Percentiles rank a stretch among this genome's conserved stretches.
These are phyloP conservation scores for Ptilorrhoa leucosticta DNA, from an alignment of 2,113 vertebrate species.

Conservation along the genomic window DNA sequence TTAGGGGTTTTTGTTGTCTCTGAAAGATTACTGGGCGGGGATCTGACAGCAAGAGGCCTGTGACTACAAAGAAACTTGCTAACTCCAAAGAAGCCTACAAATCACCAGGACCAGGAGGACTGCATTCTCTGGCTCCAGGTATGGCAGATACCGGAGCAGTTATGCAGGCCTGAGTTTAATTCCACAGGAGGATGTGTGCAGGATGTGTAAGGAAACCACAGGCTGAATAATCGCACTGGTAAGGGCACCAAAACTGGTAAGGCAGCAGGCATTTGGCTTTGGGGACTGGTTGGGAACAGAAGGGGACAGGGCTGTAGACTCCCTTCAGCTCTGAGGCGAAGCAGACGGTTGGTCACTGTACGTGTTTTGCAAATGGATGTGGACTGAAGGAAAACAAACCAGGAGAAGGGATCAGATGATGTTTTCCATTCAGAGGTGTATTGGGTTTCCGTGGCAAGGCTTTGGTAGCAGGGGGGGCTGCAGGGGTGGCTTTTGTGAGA, in stretches of 20 bases:
- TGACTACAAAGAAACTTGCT: fast-evolving
- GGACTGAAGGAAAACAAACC: not conserved
- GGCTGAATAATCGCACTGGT: not conserved
- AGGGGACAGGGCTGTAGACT: not conserved
- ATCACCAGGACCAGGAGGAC: not conserved
- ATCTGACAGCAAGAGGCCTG: not conserved
- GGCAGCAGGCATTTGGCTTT: not conserved
- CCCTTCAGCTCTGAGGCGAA: not conserved
- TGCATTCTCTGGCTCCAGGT: not conserved
- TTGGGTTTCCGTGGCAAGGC: not conserved
- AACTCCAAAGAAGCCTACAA: not conserved
- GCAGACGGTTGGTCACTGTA: not conserved
- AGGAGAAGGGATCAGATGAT: not conserved
- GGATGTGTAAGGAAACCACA: not conserved
- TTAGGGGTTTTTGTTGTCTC: not conserved
- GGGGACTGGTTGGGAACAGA: not conserved
- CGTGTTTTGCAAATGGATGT: not conserved
- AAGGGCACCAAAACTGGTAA: not conserved
- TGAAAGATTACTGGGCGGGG: not conserved
- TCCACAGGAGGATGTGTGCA: not conserved
- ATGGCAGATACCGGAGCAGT: not conserved
- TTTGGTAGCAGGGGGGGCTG: fast-evolving
- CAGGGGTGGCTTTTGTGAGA: not conserved
- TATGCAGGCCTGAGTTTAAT: not conserved
- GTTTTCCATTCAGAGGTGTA: not conserved